phyloP scores from a whole-genome alignment of 2,113 vertebrate genomes.

The Mesoclemmys tuberculata region DNA sequence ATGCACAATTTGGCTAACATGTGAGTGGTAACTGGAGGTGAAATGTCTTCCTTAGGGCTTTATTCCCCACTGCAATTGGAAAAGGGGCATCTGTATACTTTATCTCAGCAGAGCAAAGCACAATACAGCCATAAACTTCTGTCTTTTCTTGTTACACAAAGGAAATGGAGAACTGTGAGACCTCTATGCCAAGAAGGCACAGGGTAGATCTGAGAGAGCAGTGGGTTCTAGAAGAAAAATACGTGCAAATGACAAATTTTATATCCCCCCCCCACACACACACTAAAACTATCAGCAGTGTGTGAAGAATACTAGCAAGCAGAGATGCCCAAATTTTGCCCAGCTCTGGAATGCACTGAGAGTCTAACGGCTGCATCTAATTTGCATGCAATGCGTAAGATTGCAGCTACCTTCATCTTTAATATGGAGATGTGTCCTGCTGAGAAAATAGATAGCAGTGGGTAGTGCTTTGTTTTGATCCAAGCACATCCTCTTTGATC shows the following conservation, averaged over 20 bases:
- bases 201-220: neutral
- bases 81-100: neutral
- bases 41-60: neutral
- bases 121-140: conserved; percentile 1
- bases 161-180: conserved; percentile 36
- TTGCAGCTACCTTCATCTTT: neutral
- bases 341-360: no score
- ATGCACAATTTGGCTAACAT: neutral
- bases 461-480: neutral
- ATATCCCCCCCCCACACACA: neutral
- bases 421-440: neutral
- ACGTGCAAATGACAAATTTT: conserved; percentile 21
- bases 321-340: neutral
- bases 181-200: neutral
- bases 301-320: neutral
- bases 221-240: conserved; percentile 42
- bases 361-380: neutral
- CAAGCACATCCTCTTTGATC: neutral
- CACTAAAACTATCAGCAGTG: neutral
- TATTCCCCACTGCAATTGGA: conserved; percentile 11
- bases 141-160: conserved; percentile 34
- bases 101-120: conserved; percentile 41
- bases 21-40: neutral
- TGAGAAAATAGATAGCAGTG: neutral
- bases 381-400: neutral